These are phyloP conservation scores for Chanos chanos DNA, from an alignment of 2,797 vertebrate genomes.

Conservation along the genomic window DNA sequence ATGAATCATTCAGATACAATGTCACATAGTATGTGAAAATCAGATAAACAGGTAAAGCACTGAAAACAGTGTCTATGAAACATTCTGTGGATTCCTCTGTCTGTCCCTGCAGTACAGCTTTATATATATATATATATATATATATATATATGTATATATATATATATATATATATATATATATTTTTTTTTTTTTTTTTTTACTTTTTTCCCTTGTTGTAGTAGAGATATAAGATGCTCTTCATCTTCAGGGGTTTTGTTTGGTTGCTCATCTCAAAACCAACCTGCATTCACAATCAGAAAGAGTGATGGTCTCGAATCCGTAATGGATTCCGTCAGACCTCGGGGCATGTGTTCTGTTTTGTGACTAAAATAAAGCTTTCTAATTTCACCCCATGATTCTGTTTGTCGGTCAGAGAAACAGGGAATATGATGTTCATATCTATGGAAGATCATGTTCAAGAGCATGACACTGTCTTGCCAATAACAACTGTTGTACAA, in stretches of 20 bases:
- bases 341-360: conserved; percentile 38
- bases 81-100: background rate
- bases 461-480: too few relatives aligned
- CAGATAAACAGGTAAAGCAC: conserved; percentile 8
- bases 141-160: too few relatives aligned
- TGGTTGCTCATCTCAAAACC: conserved; percentile 46
- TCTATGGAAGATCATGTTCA: too few relatives aligned
- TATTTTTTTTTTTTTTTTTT: background rate
- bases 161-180: too few relatives aligned
- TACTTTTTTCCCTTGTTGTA: background rate
- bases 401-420: background rate
- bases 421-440: too few relatives aligned
- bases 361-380: conserved; percentile 55
- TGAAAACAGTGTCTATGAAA: background rate
- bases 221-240: conserved; percentile 39
- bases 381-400: conserved; percentile 46
- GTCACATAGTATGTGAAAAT: too few relatives aligned
- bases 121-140: too few relatives aligned
- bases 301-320: conserved; percentile 49
- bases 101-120: background rate
- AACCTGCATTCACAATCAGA: conserved; percentile 31
- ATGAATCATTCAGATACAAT: too few relatives aligned
- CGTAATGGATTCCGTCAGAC: conserved; percentile 52
- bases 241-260: conserved; percentile 55
- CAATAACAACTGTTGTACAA: too few relatives aligned